Base-by-base conservation (phyloP, 2,113 vertebrate genomes). In the Phaethon lepturus region DNA sequence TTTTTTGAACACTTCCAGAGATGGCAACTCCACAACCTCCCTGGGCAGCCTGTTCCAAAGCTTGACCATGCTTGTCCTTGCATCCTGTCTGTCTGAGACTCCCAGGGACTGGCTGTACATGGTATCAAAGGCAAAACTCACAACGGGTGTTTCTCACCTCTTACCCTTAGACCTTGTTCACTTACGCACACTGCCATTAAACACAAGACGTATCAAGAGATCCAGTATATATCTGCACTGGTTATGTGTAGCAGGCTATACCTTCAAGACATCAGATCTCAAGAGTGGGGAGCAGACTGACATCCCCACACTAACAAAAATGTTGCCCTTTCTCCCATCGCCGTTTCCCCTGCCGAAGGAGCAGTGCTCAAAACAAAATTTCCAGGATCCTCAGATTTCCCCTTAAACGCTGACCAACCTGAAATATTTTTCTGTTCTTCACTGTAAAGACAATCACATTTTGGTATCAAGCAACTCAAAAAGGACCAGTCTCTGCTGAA, bases 151-250 rank as follows among this genome's bases (percentile, higher is more conserved):
- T 71, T 76, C 67, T 20, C 83, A 62, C 45, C 55, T 77, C 79
- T 18, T 55, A 26, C 24, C 29, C 31, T 49, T 49, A 44, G 24
- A 49, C 31, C 45, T 38, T 29, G 47, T 47, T 80, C 42, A 5
- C n/a, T 86, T 17, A 4, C 0, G 2, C n/a, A 9, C 0, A 6
- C n/a, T 91, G 69, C 64, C 73, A 45, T n/a, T 69, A 45, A 35
- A 31, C 63, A 71, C 49, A 47, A 60, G 6, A 2, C 26, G 13
- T 18, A 45, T 4, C 42, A 4, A 66, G 56, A 2, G 63, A 69
- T 11, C 31, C 49, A 23, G 33, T 3, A 1, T 2, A 7, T 17
- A 64, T 44, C 76, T 2, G 1, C 63, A 11, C 2, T 17, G 56
- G 12, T 38, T 19, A 55, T 0, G 2, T 44, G 47, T 3, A 3